A percentile compares a stretch with the other conserved stretches of the same genome.
Evolutionary conservation across 2,797 vertebrate genomes (phyloP).

Genomic region (Rhinogobio ventralis): DNA sequence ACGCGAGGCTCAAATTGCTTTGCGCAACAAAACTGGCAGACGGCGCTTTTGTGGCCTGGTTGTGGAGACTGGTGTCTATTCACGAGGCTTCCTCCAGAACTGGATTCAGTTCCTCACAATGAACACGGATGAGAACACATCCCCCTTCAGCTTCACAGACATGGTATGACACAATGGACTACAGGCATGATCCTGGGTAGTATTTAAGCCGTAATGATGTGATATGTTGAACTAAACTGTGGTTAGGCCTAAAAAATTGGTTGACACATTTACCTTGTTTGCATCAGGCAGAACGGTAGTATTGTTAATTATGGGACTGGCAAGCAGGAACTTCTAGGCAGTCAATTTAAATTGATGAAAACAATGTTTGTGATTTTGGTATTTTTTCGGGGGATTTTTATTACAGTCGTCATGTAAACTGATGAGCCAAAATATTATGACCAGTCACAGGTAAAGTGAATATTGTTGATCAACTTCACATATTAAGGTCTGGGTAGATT

Average conservation of each 20-base stretch:
- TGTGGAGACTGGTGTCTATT: constrained; percentile 87
- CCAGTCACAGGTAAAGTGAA: background rate
- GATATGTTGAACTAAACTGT: background rate
- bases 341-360: background rate
- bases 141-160: constrained; percentile 59
- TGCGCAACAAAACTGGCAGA: constrained; percentile 84
- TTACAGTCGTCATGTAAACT: background rate
- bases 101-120: constrained; percentile 91
- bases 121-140: constrained; percentile 48
- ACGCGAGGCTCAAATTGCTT: constrained; percentile 88
- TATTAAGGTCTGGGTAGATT: background rate
- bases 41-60: constrained; percentile 86
- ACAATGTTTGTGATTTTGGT: background rate
- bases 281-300: background rate
- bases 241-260: background rate
- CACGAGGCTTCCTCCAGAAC: constrained; percentile 85
- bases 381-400: background rate
- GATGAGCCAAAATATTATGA: background rate
- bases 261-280: background rate
- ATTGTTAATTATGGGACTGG: background rate
- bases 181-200: background rate
- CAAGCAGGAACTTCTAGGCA: background rate
- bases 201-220: background rate
- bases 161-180: constrained; percentile 43
- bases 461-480: background rate